Evolutionary conservation across 2,888 invertebrate species (phyloP), one percentile per base, ranked within the genome.

Genomic region (Xanthorhoe designata): DNA sequence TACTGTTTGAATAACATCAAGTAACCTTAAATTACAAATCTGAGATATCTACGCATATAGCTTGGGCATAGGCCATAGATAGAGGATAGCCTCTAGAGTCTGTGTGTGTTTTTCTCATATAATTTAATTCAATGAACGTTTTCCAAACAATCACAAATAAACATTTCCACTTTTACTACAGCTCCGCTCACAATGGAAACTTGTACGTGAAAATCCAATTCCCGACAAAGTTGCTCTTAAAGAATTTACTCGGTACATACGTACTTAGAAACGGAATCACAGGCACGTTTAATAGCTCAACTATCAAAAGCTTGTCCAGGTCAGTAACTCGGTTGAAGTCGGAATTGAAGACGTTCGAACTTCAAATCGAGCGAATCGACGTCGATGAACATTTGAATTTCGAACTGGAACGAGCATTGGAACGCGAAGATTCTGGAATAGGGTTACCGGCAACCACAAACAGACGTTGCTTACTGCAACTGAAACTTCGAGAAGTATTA

Each of bases 281-380:
- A 75, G 74, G 76, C 78, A 79, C 77, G 79, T 81, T 84, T 81
- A 85, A 83, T 84, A 81, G 82, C 75, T 82, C 78, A 84, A 84
- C 85, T 86, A 86, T 88, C 84, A 84, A 85, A 87, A 85, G 82
- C 84, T 84, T 79, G 84, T 81, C 72, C 85, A 85, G 85, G 84
- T 86, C 86, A 86, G 79, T 87, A 84, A 83, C 83, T 87, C 76
- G 76, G 76, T 80, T 80, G 78, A 75, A 82, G 75, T 77, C 75
- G 72, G 77, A 81, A 80, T 81, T 79, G 82, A 81, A 83, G 83
- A 81, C 78, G 80, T 78, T 79, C 13, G 38, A 42, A 42, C 38
- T 42, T 42, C 80, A 82, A 85, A 83, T 86, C 75, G 82, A 81
- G 78, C 79, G 79, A 83, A 83, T 80, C 74, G 75, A 70, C 59